Evolutionary conservation across 2,888 invertebrate species (phyloP).

Genomic region (Anthrax anthrax): DNA sequence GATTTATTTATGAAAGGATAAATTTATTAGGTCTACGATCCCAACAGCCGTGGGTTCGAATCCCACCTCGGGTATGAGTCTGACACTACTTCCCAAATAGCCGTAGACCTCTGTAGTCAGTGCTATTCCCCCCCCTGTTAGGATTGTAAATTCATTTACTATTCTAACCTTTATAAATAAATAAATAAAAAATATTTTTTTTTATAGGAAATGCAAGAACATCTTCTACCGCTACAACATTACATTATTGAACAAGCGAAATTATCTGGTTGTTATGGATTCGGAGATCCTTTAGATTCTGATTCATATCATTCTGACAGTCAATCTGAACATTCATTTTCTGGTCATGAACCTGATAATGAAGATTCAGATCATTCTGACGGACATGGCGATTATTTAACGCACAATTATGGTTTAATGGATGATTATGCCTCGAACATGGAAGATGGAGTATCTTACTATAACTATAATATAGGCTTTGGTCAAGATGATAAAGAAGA

Average conservation of each 20-base stretch:
- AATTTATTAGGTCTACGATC: no score
- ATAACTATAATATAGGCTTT: constrained; percentile 45
- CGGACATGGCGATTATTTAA: constrained; percentile 44
- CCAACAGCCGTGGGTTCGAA: no score
- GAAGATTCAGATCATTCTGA: constrained; percentile 63
- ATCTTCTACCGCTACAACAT: constrained; percentile 70
- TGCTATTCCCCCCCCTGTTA: no score
- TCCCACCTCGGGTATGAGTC: no score
- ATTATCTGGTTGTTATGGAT: constrained; percentile 48
- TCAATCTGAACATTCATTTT: constrained; percentile 47
- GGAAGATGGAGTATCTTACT: constrained; percentile 45
- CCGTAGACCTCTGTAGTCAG: no score
- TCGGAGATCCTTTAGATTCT: constrained; percentile 52
- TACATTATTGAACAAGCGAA: constrained; percentile 79
- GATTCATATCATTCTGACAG: constrained; percentile 69
- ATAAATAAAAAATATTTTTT: not conserved
- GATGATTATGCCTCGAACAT: constrained; percentile 28
- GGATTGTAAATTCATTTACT: no score
- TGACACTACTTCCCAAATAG: no score
- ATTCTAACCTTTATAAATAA: not conserved
- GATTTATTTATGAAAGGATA: no score
- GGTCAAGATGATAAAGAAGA: constrained; percentile 40
- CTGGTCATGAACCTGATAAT: constrained; percentile 61
- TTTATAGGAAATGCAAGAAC: constrained; percentile 45
- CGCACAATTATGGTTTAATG: constrained; percentile 40